Evolutionary conservation across 1,140 invertebrate species (phyloP), one percentile per base, ranked within the genome.

Genomic region (Druon quercuslanigerum): DNA sequence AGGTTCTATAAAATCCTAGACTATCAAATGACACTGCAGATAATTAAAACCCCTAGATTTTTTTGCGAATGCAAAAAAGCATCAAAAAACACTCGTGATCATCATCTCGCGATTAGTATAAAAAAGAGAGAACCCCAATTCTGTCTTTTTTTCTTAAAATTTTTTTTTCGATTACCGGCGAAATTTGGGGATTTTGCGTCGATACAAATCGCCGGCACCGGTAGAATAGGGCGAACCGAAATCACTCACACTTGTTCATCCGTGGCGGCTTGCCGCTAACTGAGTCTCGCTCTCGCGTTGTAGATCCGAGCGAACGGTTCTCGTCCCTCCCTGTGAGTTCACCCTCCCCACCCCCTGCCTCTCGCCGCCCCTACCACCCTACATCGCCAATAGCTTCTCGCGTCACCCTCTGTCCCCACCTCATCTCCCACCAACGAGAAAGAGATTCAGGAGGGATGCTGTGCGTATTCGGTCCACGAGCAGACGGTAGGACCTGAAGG

Each of bases 221-320:
- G 13, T 1, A 57, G 56, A 17, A 19, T 56, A 50, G 19, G 46
- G n/a, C 57, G 13, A 51, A 75, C 54, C 5, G 80, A 80, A 76
- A 77, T 73, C 57, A 80, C 75, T 73, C 77, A 85, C 81, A 76
- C 80, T 84, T 74, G 51, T 78, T 80, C 79, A 70, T 50, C 80
- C 72, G 75, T 86, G 87, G 87, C 90, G 90, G 90, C 86, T 88
- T 84, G 87, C 89, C 90, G 88, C 89, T 88, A 87, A 91, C 90
- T 91, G 87, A 91, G 83, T 84, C 79, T 78, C 74, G 78, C 75
- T 80, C 80, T 77, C 76, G 80, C 75, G 52, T 46, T 78, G 74
- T 82, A 82, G 74, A 81, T 77, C 82, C 85, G 82, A 84, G 83
- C 85, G 83, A 85, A 87, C 86, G 85, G 84, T 83, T 83, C 83